Base-by-base conservation (phyloP, 2,113 vertebrate species). In the Platichthys stellatus region DNA sequence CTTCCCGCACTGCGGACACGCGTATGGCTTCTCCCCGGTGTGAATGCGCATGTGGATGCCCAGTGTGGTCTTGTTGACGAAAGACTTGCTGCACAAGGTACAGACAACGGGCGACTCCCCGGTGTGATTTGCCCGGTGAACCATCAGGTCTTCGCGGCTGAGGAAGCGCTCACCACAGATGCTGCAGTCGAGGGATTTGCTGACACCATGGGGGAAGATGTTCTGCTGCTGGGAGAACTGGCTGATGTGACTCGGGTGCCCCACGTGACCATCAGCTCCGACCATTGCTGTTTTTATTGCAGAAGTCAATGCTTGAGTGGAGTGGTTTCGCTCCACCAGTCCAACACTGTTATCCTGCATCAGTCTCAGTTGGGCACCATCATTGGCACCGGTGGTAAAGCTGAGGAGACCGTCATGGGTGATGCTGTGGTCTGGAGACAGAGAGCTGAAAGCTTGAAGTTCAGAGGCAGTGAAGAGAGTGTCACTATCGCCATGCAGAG, bases 1-100 rank as follows among this genome's bases (percentile, higher is more conserved):
- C 66, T 95, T 96, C 53, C 95, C 95, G 1, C 95, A 96, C 68
- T 94, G 93, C 0, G 82, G 69, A 24, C 95, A 96, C 5, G 90
- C 94, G 28, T 95, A 96, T 12, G 95, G 94, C 87, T 95, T 95
- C 90, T 95, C 95, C 2, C 95, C 95, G 0, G 95, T 96, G 91
- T 96, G 95, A 1, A 95, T 96, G 72, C 95, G 93, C 65, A 94
- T 95, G 88, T 96, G 95, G 83, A 95, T 94, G 77, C 83, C 91
- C 66, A 96, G 90, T 5, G 94, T 95, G 15, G 93, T 94, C 83
- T 94, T 95, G 78, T 93, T 94, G 61, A 93, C 93, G 18, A 96
- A 96, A 1, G 94, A 91, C 84, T 96, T 96, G 26, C 93, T 92
- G 3, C 95, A 96, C 69, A 92, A 86, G 1, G 83, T 74, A 69